Percentiles rank a stretch among this genome's conserved stretches.
Conservation (phyloP, 1,140 invertebrate species). For the Drosophila varians region DNA sequence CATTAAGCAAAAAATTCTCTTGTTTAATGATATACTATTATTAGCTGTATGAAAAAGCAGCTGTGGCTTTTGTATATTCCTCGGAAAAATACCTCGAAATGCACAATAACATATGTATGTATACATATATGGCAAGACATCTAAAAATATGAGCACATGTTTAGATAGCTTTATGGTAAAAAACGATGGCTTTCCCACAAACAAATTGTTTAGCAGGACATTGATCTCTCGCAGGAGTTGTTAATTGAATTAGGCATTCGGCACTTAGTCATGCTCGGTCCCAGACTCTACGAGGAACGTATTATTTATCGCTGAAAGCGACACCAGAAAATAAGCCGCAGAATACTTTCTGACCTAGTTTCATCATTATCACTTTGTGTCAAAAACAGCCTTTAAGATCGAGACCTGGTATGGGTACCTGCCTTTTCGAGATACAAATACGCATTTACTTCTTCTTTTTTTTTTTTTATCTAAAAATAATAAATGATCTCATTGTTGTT, state of each 20-base stretch:
- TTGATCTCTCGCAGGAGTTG: conserved; percentile 30
- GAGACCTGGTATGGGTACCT: conserved; percentile 21
- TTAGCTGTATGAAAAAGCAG: conserved; percentile 56
- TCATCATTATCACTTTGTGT: conserved; percentile 49
- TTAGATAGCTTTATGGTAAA: conserved; percentile 22
- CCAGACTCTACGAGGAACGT: background rate
- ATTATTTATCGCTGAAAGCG: conserved; percentile 11
- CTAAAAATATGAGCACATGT: conserved; percentile 65
- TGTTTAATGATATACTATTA: conserved; percentile 58
- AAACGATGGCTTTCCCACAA: conserved; percentile 7
- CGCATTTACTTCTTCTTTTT: conserved; percentile 13
- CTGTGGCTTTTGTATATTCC: conserved; percentile 52
- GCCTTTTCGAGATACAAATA: conserved; percentile 18
- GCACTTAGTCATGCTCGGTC: conserved; percentile 5
- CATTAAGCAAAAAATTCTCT: conserved; percentile 37
- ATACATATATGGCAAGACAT: conserved; percentile 15
- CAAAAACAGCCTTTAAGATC: conserved; percentile 23
- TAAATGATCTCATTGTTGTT: conserved; percentile 40
- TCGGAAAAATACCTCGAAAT: conserved; percentile 35
- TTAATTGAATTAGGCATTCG: conserved; percentile 24
- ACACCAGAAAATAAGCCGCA: conserved; percentile 19
- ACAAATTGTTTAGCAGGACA: conserved; percentile 12
- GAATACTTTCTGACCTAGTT: conserved; percentile 48
- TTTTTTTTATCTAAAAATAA: conserved; percentile 25
- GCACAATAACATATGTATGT: conserved; percentile 48